Conservation (phyloP, 2,888 invertebrate genomes). For the Halictus quadricinctus region DNA sequence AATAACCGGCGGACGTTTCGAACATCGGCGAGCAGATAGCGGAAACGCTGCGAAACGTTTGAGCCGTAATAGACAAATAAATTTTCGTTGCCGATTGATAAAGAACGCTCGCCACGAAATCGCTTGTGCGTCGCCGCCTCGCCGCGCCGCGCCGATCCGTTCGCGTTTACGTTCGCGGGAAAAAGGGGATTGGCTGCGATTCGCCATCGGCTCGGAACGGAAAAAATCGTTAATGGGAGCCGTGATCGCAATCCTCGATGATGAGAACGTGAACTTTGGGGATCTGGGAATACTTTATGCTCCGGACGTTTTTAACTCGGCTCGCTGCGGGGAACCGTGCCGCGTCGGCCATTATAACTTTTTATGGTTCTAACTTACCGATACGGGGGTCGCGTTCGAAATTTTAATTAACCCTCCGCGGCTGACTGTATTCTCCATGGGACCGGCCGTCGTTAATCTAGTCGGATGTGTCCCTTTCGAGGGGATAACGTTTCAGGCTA, state of each 20-base stretch:
- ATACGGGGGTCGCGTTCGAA: no score
- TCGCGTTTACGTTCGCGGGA: neutral
- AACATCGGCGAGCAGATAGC: constrained; percentile 36
- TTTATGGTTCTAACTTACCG: neutral
- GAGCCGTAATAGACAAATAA: constrained; percentile 37
- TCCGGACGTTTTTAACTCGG: neutral
- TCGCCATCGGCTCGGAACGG: constrained; percentile 10
- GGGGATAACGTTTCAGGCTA: no score
- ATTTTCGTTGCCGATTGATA: constrained; percentile 28
- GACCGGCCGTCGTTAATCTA: no score
- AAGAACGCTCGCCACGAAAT: neutral
- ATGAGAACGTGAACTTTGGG: constrained; percentile 5
- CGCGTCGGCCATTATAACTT: neutral
- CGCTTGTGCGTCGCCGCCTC: neutral
- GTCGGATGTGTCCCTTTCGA: no score
- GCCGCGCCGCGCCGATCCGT: neutral
- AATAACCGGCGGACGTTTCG: constrained; percentile 35
- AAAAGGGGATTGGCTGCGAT: constrained; percentile 3
- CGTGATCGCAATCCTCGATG: neutral
- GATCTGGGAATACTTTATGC: constrained; percentile 9
- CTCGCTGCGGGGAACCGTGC: neutral
- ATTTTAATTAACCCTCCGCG: no score
- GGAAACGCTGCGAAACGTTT: constrained; percentile 30
- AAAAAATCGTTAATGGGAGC: neutral
- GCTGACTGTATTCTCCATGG: no score